phyloP scores from a whole-genome alignment of 1,140 invertebrate species.

The honey bee (Apis mellifera) region Amel_HAv3.1 CM009937.2:2645001-2645500 shows the following conservation, averaged over 20 bases:
- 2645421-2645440: too few relatives aligned
- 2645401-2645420: too few relatives aligned
- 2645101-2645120: constrained; percentile 69
- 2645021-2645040: constrained; percentile 58
- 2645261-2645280: background rate
- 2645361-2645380: constrained; percentile 67
- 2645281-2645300: constrained; percentile 62
- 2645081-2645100: constrained; percentile 78
- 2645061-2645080: constrained; percentile 72
- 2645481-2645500: too few relatives aligned
- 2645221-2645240: rapidly evolving
- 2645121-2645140: constrained; percentile 62
- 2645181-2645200: too few relatives aligned
- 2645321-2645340: constrained; percentile 68
- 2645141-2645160: constrained; percentile 51
- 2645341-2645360: constrained; percentile 73
- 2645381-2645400: too few relatives aligned
- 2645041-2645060: constrained; percentile 53
- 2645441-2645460: too few relatives aligned
- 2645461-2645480: too few relatives aligned
- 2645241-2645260: background rate
- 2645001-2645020: constrained; percentile 67
- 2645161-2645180: background rate
- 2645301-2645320: constrained; percentile 68
- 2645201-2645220: too few relatives aligned